A percentile compares a stretch with the other conserved stretches of the same genome.
phyloP scores from a whole-genome alignment of 2,888 invertebrate genomes.

The Agriopis marginaria region DNA sequence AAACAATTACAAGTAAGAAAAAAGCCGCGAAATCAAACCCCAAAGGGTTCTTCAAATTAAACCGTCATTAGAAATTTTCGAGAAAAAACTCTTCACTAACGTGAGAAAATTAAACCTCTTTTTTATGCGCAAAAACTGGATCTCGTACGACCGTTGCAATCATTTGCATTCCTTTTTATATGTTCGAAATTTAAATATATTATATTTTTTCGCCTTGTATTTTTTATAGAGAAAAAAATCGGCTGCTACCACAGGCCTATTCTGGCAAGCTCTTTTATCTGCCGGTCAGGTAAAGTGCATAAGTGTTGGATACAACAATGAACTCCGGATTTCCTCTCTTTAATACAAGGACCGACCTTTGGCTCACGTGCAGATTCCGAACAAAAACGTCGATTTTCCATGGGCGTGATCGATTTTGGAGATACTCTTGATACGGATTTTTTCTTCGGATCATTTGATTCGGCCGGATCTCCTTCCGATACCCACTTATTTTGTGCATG shows the following conservation, averaged over 20 bases:
- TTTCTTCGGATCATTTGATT: conserved; percentile 64
- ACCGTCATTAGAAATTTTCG: conserved; percentile 81
- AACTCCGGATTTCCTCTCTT: conserved; percentile 84
- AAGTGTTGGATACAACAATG: conserved; percentile 80
- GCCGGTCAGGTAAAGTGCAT: conserved; percentile 82
- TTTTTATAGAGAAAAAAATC: conserved; percentile 69
- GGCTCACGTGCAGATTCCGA: conserved; percentile 83
- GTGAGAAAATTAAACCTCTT: conserved; percentile 83
- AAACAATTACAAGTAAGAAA: conserved; percentile 70
- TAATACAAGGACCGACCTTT: conserved; percentile 81
- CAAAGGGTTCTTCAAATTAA: conserved; percentile 86
- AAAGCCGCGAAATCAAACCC: conserved; percentile 82
- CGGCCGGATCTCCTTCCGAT: conserved; percentile 61
- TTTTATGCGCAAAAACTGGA: conserved; percentile 64
- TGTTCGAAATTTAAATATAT: conserved; percentile 55
- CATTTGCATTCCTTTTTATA: conserved; percentile 70
- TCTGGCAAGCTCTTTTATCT: conserved; percentile 70
- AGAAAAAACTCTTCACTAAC: conserved; percentile 72
- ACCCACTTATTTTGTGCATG: conserved; percentile 49
- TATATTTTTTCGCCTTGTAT: conserved; percentile 61
- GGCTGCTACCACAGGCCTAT: conserved; percentile 63
- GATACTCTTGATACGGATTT: conserved; percentile 69
- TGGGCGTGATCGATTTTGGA: conserved; percentile 85
- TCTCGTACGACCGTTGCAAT: conserved; percentile 72
- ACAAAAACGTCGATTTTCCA: conserved; percentile 78